Conservation (phyloP, 2,888 invertebrate species). For the Cheilosia scutellata region DNA sequence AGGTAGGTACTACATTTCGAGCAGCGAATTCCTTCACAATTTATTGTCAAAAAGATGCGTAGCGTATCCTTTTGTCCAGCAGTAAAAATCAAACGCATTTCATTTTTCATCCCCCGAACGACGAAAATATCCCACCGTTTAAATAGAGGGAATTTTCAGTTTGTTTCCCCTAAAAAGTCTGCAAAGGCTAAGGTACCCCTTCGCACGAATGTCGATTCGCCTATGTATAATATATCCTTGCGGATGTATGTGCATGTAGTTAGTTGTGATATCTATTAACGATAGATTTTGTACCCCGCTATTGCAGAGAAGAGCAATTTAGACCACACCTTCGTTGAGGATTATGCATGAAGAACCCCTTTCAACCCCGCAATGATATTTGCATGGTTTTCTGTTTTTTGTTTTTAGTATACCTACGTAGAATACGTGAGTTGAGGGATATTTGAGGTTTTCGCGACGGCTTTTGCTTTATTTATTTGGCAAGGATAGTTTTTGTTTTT, state of each 20-base stretch:
- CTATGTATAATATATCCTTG: conserved; percentile 36
- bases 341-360: conserved; percentile 70
- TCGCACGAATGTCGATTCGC: conserved; percentile 21
- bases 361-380: conserved; percentile 55
- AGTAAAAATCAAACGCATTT: conserved; percentile 18
- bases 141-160: conserved; percentile 60
- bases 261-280: conserved; percentile 67
- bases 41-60: conserved; percentile 19
- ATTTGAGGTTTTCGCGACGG: conserved; percentile 63
- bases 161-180: conserved; percentile 42
- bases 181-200: conserved; percentile 64
- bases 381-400: conserved; percentile 34
- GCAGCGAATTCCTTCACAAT: background rate
- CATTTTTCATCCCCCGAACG: background rate
- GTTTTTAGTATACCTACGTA: background rate
- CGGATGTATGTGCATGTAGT: conserved; percentile 59
- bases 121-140: conserved; percentile 48
- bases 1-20: background rate
- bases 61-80: background rate
- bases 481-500: conserved; percentile 30
- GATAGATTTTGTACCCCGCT: conserved; percentile 51
- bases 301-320: conserved; percentile 68
- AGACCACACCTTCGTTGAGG: conserved; percentile 75
- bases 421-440: conserved; percentile 31
- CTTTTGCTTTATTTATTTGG: conserved; percentile 54